These are phyloP conservation scores for Empis livida DNA, from an alignment of 2,888 invertebrate species.

Conservation along the genomic window DNA sequence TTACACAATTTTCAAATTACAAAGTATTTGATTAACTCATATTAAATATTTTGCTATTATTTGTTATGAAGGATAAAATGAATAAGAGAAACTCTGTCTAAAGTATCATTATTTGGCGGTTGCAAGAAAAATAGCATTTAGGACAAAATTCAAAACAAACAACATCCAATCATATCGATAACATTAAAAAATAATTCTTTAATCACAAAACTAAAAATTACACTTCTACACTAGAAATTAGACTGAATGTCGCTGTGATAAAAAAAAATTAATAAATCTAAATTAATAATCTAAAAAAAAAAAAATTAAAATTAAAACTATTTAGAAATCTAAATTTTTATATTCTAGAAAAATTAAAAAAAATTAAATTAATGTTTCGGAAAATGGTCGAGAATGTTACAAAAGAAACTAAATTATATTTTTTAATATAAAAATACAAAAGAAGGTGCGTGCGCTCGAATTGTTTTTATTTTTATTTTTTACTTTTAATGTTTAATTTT, in stretches of 20 bases:
- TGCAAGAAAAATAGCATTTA: too few relatives aligned
- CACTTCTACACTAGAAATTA: conserved; percentile 9
- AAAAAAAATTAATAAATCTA: conserved; percentile 1
- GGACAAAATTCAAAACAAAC: too few relatives aligned
- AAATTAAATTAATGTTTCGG: neutral
- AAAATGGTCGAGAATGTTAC: too few relatives aligned
- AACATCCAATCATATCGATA: too few relatives aligned
- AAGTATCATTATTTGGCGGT: too few relatives aligned
- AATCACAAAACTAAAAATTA: conserved; percentile 8
- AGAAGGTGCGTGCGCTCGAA: conserved; percentile 8
- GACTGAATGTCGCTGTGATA: conserved; percentile 11
- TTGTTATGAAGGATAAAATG: too few relatives aligned
- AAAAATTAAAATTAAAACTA: neutral
- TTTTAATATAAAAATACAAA: conserved; percentile 11
- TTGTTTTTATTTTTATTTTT: conserved; percentile 5
- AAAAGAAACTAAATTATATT: conserved; percentile 5
- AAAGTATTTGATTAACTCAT: too few relatives aligned
- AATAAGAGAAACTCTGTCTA: too few relatives aligned
- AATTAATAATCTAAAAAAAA: conserved; percentile 7
- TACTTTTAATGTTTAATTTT: conserved; percentile 3
- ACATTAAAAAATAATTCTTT: too few relatives aligned
- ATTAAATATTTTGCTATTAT: too few relatives aligned
- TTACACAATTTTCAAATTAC: too few relatives aligned
- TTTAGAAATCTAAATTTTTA: neutral
- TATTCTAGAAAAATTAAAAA: neutral